These are phyloP conservation scores for Ceratitis capitata DNA, from an alignment of 1,140 invertebrate species.

Conservation along the genomic window DNA sequence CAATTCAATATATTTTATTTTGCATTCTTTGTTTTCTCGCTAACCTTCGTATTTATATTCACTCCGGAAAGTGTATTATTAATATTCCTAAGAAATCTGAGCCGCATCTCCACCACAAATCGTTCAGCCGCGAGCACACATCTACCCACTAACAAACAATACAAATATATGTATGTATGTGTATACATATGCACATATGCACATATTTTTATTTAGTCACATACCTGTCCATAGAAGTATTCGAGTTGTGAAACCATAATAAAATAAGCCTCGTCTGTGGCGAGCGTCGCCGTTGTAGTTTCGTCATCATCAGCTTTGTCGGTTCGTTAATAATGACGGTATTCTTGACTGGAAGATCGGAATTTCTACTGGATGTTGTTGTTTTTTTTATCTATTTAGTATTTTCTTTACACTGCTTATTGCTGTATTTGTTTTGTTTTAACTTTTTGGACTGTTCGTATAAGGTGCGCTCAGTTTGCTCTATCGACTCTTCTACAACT, in stretches of 20 bases:
- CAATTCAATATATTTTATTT: not conserved
- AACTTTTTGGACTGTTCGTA: not conserved
- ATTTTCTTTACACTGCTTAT: not conserved
- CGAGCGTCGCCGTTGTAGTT: not conserved
- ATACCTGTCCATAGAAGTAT: constrained; percentile 24
- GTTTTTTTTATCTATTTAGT: not conserved
- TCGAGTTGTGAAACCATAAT: constrained; percentile 32
- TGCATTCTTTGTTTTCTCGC: not conserved
- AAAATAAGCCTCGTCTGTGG: not conserved
- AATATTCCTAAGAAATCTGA: constrained; percentile 8
- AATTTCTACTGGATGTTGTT: not conserved
- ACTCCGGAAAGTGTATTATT: not conserved
- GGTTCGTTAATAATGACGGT: not conserved
- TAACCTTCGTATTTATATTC: not conserved
- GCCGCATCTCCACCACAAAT: not conserved
- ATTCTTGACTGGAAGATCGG: constrained; percentile 31
- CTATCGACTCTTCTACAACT: not conserved
- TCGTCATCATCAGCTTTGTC: not conserved
- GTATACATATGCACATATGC: not conserved
- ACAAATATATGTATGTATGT: too few relatives aligned
- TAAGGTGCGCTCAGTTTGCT: too few relatives aligned
- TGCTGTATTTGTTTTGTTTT: not conserved
- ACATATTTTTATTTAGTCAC: not conserved
- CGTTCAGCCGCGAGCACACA: not conserved
- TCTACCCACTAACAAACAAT: not conserved